phyloP scores from a whole-genome alignment of 1,140 invertebrate genomes.

The Arion vulgaris region DNA sequence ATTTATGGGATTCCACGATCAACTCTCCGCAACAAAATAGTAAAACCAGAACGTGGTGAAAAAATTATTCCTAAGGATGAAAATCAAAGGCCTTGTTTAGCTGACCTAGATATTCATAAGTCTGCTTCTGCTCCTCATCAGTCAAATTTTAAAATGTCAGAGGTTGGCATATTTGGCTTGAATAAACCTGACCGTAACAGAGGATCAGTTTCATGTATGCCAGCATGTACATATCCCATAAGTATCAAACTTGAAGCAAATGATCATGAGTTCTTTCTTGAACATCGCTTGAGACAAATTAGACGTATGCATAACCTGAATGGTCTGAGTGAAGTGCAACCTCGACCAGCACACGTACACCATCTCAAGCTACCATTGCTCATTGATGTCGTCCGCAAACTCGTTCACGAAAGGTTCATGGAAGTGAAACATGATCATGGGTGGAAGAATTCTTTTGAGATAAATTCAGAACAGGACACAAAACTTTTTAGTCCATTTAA shows the following conservation, averaged over 20 bases:
- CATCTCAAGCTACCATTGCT: constrained; percentile 70
- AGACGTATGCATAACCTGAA: constrained; percentile 69
- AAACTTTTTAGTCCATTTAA: constrained; percentile 37
- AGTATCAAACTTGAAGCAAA: constrained; percentile 36
- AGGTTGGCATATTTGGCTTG: constrained; percentile 9
- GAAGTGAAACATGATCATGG: constrained; percentile 25
- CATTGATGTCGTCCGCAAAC: constrained; percentile 68
- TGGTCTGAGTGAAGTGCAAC: constrained; percentile 42
- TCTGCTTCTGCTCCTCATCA: background rate
- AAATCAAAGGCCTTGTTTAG: background rate
- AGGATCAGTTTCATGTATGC: background rate
- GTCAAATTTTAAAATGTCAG: constrained; percentile 11
- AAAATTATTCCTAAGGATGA: constrained; percentile 15
- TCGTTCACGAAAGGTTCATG: constrained; percentile 63
- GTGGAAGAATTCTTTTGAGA: constrained; percentile 14
- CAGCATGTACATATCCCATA: background rate
- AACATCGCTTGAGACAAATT: constrained; percentile 54
- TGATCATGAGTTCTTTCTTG: constrained; percentile 50
- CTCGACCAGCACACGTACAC: constrained; percentile 50
- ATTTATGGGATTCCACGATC: constrained; percentile 96
- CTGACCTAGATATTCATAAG: background rate
- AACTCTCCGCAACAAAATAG: constrained; percentile 93
- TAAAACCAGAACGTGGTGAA: constrained; percentile 60
- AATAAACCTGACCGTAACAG: background rate
- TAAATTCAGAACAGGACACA: constrained; percentile 17